These are phyloP conservation scores for Vollenhovia emeryi DNA, from an alignment of 1,140 invertebrate species.

Conservation along the genomic window DNA sequence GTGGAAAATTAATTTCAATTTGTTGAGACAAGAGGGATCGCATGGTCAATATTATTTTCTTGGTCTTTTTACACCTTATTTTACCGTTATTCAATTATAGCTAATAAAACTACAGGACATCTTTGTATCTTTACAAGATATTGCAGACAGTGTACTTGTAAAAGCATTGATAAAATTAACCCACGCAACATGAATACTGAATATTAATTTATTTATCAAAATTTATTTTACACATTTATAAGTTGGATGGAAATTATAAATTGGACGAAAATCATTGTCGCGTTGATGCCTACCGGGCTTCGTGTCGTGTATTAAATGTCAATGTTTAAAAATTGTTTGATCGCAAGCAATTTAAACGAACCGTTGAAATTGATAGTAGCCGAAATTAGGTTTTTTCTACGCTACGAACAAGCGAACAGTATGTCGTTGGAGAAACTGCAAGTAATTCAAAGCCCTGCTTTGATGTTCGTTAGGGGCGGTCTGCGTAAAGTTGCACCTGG, in stretches of 20 bases:
- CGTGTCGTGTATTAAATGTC: neutral
- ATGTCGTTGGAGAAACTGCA: neutral
- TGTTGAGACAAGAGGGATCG: neutral
- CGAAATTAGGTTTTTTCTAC: constrained; percentile 18
- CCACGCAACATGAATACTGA: neutral
- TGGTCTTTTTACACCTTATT: neutral
- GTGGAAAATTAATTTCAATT: constrained; percentile 24
- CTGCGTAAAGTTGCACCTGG: constrained; percentile 31
- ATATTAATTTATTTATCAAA: constrained; percentile 1
- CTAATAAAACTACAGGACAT: neutral
- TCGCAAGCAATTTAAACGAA: neutral
- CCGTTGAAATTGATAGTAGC: neutral
- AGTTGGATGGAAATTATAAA: neutral
- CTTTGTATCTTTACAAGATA: neutral
- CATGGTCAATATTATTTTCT: neutral
- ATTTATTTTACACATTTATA: constrained; percentile 22
- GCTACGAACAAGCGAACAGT: neutral
- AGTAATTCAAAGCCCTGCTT: constrained; percentile 7
- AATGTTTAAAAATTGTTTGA: neutral
- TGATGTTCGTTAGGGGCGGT: constrained; percentile 32
- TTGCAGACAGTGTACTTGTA: neutral
- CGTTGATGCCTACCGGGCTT: neutral
- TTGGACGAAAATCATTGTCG: neutral
- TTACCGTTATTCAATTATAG: neutral
- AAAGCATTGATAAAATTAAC: neutral